These are phyloP conservation scores for Entomyzon cyanotis DNA, from an alignment of 2,113 vertebrate species.

Conservation along the genomic window DNA sequence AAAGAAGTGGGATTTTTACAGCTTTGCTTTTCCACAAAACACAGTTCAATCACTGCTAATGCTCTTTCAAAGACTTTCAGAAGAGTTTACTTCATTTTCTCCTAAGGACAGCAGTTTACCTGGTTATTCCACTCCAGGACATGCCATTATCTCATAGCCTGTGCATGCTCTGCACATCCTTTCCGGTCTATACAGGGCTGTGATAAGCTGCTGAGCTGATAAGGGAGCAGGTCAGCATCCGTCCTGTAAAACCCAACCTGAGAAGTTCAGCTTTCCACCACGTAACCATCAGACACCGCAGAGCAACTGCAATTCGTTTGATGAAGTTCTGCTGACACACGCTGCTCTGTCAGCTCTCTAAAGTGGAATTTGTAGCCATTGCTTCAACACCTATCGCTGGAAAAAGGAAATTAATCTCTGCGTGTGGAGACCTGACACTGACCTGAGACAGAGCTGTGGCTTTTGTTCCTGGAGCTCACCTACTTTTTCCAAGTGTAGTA, in stretches of 20 bases:
- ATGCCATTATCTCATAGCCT: background rate
- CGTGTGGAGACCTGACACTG: background rate
- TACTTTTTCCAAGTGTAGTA: slow-evolving; percentile 14
- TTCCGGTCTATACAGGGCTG: background rate
- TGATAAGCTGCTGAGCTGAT: slow-evolving; percentile 20
- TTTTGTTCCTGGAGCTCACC: background rate
- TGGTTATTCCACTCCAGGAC: background rate
- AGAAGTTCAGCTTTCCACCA: slow-evolving; percentile 14
- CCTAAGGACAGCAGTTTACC: background rate
- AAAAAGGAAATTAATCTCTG: background rate
- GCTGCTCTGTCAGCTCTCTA: background rate
- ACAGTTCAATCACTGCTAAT: background rate
- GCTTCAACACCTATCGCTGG: background rate
- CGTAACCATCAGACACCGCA: background rate
- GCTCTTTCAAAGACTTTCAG: background rate
- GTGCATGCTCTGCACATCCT: background rate
- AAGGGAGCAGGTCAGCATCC: background rate
- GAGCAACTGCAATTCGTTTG: background rate
- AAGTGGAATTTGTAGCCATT: background rate
- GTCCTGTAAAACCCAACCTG: background rate
- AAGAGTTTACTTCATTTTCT: background rate
- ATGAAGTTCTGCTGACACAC: background rate
- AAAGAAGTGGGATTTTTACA: background rate
- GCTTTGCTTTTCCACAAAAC: background rate
- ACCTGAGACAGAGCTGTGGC: background rate